A percentile compares a stretch with the other conserved stretches of the same genome.
Evolutionary conservation across 2,888 invertebrate genomes (phyloP).

Genomic region (Erebia ligea): DNA sequence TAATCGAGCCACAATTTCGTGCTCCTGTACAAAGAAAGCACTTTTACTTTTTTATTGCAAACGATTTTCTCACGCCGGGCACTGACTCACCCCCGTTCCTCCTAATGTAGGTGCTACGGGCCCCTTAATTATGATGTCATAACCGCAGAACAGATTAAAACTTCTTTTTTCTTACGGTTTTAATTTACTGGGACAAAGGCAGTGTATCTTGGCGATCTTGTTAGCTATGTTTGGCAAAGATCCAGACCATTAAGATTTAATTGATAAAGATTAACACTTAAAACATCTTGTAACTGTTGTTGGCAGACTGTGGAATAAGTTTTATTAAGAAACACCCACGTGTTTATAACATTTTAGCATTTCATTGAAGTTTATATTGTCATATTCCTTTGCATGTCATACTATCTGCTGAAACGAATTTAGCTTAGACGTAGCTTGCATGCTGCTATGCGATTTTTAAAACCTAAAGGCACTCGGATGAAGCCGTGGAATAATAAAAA

Average conservation of each 20-base stretch:
- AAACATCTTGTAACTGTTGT: constrained; percentile 40
- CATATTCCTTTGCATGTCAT: not conserved
- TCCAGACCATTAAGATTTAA: constrained; percentile 43
- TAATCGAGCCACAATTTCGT: constrained; percentile 71
- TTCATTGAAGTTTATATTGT: not conserved
- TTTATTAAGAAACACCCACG: constrained; percentile 20
- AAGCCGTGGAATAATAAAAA: not conserved
- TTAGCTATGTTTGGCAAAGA: constrained; percentile 48
- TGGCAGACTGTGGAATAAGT: constrained; percentile 16
- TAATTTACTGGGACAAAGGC: constrained; percentile 62
- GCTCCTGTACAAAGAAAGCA: constrained; percentile 76
- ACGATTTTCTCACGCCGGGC: constrained; percentile 67
- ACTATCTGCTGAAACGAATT: not conserved
- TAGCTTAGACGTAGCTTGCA: too few relatives aligned
- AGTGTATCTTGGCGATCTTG: constrained; percentile 53
- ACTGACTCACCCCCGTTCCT: constrained; percentile 64
- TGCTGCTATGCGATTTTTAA: not conserved
- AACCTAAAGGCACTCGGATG: not conserved
- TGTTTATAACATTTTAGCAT: not conserved
- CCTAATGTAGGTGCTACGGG: constrained; percentile 55
- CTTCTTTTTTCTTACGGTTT: constrained; percentile 63
- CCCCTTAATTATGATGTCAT: constrained; percentile 78
- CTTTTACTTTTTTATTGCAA: constrained; percentile 77
- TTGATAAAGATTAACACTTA: constrained; percentile 41
- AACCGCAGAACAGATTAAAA: constrained; percentile 51